Percentiles rank a stretch among this genome's conserved stretches.
phyloP scores from a whole-genome alignment of 1,140 invertebrate species.

The Hydropsyche tenuis region DNA sequence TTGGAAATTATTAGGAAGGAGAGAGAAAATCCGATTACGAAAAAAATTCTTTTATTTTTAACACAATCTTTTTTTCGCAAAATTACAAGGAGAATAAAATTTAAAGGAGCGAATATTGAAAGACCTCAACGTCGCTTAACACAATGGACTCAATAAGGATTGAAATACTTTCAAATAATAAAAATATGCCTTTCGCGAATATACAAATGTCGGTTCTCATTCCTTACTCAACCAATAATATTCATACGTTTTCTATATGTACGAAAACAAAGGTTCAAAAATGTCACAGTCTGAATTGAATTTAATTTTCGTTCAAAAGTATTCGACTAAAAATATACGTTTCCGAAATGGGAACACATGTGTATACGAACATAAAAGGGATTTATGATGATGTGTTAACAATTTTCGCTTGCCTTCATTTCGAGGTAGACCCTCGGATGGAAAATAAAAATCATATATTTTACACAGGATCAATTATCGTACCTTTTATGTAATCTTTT shows the following conservation, averaged over 20 bases:
- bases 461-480: slow-evolving; percentile 4
- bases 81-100: slow-evolving; percentile 6
- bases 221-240: too few relatives aligned
- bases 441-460: background rate
- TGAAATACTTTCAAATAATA: background rate
- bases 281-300: background rate
- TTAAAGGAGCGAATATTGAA: slow-evolving; percentile 12
- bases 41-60: slow-evolving; percentile 8
- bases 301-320: background rate
- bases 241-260: too few relatives aligned
- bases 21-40: slow-evolving; percentile 18
- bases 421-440: background rate
- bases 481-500: background rate
- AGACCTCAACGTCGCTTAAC: slow-evolving; percentile 6
- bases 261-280: background rate
- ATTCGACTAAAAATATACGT: background rate
- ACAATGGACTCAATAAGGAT: background rate
- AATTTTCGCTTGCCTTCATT: background rate
- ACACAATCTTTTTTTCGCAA: slow-evolving; percentile 9
- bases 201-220: too few relatives aligned
- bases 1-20: slow-evolving; percentile 16
- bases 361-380: background rate
- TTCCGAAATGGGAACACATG: background rate
- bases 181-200: too few relatives aligned
- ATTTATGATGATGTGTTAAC: slow-evolving; percentile 27